These are phyloP conservation scores for Psylliodes chrysocephalus DNA, from an alignment of 2,888 invertebrate genomes.

Conservation along the genomic window DNA sequence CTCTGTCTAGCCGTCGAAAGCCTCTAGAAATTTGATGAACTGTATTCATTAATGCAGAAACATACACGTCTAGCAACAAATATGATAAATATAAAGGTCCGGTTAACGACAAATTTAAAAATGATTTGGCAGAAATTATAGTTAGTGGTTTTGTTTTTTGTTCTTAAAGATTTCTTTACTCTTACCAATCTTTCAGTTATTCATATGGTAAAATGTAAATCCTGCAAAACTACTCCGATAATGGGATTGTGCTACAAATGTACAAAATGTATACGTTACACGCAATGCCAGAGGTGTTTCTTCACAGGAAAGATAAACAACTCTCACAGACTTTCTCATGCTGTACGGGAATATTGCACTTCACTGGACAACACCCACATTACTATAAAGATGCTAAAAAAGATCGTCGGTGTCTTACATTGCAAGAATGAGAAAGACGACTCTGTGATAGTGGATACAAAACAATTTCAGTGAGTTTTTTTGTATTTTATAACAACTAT, in stretches of 20 bases:
- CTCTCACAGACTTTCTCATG: constrained; percentile 74
- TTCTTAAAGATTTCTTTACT: too few species aligned
- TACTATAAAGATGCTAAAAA: constrained; percentile 51
- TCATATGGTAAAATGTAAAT: constrained; percentile 71
- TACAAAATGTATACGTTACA: constrained; percentile 72
- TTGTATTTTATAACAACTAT: neutral
- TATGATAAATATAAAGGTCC: too few species aligned
- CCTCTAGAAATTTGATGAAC: too few species aligned
- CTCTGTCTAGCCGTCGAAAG: too few species aligned
- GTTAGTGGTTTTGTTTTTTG: too few species aligned
- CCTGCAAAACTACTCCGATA: constrained; percentile 70
- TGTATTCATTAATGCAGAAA: too few species aligned
- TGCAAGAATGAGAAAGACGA: constrained; percentile 50
- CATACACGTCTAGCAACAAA: too few species aligned
- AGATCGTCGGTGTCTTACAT: constrained; percentile 53
- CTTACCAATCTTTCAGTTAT: constrained; percentile 64
- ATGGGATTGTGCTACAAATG: constrained; percentile 73
- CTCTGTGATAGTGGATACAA: constrained; percentile 49
- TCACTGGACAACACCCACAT: constrained; percentile 47
- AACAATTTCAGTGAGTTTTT: constrained; percentile 65
- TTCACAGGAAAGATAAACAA: constrained; percentile 70
- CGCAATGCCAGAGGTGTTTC: constrained; percentile 77
- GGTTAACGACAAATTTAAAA: too few species aligned
- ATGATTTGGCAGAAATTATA: too few species aligned
- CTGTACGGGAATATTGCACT: constrained; percentile 73